Percentiles rank a stretch among this genome's conserved stretches.
phyloP scores from a whole-genome alignment of 2,888 invertebrate species.

The Cotesia congregata region DNA sequence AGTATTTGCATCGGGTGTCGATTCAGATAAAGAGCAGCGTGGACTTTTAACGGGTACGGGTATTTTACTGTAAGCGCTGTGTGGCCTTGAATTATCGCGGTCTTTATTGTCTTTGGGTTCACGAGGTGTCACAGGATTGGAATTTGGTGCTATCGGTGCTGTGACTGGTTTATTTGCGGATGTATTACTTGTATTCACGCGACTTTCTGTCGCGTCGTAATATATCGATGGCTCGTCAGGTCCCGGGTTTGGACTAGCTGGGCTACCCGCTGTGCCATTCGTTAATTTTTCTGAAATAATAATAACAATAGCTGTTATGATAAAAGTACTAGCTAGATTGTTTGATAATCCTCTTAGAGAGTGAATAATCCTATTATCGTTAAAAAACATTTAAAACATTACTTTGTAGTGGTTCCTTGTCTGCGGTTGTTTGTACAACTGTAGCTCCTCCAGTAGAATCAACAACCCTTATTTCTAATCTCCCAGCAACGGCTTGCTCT shows the following conservation, averaged over 20 bases:
- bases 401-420: conserved; percentile 67
- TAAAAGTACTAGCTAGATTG: neutral
- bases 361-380: neutral
- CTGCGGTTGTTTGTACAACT: conserved; percentile 66
- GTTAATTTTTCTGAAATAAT: conserved; percentile 61
- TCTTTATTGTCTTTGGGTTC: conserved; percentile 61
- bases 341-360: neutral
- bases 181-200: conserved; percentile 60
- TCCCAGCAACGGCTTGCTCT: conserved; percentile 79
- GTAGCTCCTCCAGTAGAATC: conserved; percentile 66
- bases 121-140: conserved; percentile 55
- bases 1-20: conserved; percentile 64
- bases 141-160: conserved; percentile 55
- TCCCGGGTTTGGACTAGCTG: conserved; percentile 73
- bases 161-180: conserved; percentile 57
- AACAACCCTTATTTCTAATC: conserved; percentile 84
- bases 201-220: conserved; percentile 84
- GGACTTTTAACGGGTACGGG: conserved; percentile 75
- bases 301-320: neutral
- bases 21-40: conserved; percentile 64
- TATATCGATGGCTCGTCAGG: conserved; percentile 84
- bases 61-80: conserved; percentile 75
- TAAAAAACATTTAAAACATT: conserved; percentile 11
- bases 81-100: conserved; percentile 62
- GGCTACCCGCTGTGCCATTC: conserved; percentile 66